Evolutionary conservation across 2,888 invertebrate genomes (phyloP), one percentile per base, ranked within the genome.

Genomic region (Rhimphoctona megacephalus): DNA sequence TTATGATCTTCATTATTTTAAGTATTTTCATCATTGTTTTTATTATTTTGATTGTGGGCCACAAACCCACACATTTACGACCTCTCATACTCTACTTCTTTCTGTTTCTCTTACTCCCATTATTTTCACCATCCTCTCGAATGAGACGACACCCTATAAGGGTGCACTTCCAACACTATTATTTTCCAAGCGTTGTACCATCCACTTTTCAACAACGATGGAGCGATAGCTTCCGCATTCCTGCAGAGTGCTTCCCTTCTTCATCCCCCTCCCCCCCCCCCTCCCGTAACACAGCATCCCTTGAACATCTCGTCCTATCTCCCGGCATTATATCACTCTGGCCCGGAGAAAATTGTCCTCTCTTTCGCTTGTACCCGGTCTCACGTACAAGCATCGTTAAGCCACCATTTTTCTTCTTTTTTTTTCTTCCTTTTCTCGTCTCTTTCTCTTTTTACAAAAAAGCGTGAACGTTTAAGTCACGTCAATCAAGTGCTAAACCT

Each of bases 181-280:
- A 86, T 86, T 86, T 86, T 86, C 72, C 70, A 46, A 79, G 64
- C 74, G 86, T 81, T 81, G 74, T 79, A 79, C 78, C 84, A 83
- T 84, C 78, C 79, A 79, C 86, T 81, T 74, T 84, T 84, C 86
- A 76, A 66, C 70, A 74, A 81, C 74, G 78, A 81, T 79, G 46
- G 64, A 78, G 74, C 66, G 83, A 86, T 84, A 86, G 61, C 79
- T 69, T 84, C 74, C 70, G 79, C 84, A 84, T 84, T 84, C 81
- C 74, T 77, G 69, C 84, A 64, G 69, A 70, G 74, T 69, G 57
- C 66, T 82, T 33, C 66, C 52, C 76, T 57, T 49, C 61, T 80
- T 33, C 46, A n/a, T 30, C 46, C 43, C 43, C 14, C 69, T n/a
- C n/a, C n/a, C 46, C 43, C 43, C 14, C 69, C n/a, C n/a, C n/a